Conservation (phyloP, 2,113 vertebrate species). For the Nipponia nippon region DNA sequence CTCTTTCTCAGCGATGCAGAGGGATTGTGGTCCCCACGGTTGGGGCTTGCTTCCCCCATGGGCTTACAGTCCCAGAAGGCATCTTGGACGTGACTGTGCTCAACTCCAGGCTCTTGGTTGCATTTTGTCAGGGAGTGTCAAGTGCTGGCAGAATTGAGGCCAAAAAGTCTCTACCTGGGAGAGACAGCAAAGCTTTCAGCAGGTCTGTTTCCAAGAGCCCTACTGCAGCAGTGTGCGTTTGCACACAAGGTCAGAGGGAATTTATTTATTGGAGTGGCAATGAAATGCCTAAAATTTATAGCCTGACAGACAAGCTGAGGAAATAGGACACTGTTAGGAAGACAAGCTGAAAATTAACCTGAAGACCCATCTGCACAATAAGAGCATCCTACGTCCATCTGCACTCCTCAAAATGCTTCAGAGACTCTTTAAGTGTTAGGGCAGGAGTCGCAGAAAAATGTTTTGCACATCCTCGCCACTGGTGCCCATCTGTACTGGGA, state of each 20-base stretch:
- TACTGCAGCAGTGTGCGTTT: background rate
- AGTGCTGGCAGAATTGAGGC: background rate
- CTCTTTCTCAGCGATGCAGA: rapidly evolving
- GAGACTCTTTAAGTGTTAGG: background rate
- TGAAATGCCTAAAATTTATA: background rate
- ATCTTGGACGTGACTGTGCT: background rate
- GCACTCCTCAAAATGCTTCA: background rate
- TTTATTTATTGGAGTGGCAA: background rate
- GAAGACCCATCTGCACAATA: background rate
- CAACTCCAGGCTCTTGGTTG: background rate
- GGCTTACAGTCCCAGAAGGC: background rate
- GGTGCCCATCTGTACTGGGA: background rate
- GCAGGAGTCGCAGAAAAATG: rapidly evolving
- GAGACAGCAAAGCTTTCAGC: background rate
- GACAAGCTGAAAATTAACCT: background rate
- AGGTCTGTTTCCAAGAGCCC: background rate
- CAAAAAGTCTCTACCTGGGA: background rate
- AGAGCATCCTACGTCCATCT: background rate
- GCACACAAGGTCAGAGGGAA: background rate
- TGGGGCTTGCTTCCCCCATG: background rate
- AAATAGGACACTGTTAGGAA: background rate
- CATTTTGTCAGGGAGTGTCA: rapidly evolving
- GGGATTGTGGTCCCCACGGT: rapidly evolving
- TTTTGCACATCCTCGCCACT: background rate
- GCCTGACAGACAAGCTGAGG: background rate